A percentile compares a stretch with the other conserved stretches of the same genome.
Evolutionary conservation across 2,888 invertebrate species (phyloP).

Genomic region (Hydroisotoma schaefferi): DNA sequence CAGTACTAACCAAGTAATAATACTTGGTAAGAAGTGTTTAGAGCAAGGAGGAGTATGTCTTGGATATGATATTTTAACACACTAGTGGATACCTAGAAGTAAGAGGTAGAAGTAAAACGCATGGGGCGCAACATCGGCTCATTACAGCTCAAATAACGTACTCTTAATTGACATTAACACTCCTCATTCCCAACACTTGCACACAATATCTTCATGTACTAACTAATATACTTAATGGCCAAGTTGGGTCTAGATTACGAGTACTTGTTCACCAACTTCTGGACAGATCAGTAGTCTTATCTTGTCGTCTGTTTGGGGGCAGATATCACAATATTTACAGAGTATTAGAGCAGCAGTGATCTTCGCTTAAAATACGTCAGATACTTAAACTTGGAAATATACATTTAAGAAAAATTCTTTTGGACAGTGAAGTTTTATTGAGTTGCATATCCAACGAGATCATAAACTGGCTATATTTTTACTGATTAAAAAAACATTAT

Average conservation of each 20-base stretch:
- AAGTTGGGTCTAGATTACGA: neutral
- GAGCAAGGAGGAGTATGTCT: neutral
- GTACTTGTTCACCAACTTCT: conserved; percentile 1
- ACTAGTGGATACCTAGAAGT: neutral
- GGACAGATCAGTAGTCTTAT: conserved; percentile 11
- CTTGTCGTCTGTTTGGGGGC: too few relatives aligned
- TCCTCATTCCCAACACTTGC: conserved; percentile 35
- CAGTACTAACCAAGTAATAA: neutral
- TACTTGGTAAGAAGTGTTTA: conserved; percentile 5
- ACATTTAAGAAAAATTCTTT: too few relatives aligned
- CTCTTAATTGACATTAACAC: conserved; percentile 44
- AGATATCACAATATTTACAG: too few relatives aligned
- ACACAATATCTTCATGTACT: too few relatives aligned
- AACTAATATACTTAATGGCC: conserved; percentile 2
- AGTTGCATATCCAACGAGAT: too few relatives aligned
- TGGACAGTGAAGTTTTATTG: too few relatives aligned
- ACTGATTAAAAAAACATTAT: too few relatives aligned
- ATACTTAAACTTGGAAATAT: too few relatives aligned
- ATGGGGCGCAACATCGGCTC: conserved; percentile 15
- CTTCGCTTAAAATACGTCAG: too few relatives aligned
- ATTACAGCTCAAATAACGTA: conserved; percentile 36
- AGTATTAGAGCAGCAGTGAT: too few relatives aligned
- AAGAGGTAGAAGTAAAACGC: neutral
- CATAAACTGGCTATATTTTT: too few relatives aligned
- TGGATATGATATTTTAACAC: neutral